phyloP scores from a whole-genome alignment of 2,797 vertebrate genomes.

The Phoeniculus purpureus region DNA sequence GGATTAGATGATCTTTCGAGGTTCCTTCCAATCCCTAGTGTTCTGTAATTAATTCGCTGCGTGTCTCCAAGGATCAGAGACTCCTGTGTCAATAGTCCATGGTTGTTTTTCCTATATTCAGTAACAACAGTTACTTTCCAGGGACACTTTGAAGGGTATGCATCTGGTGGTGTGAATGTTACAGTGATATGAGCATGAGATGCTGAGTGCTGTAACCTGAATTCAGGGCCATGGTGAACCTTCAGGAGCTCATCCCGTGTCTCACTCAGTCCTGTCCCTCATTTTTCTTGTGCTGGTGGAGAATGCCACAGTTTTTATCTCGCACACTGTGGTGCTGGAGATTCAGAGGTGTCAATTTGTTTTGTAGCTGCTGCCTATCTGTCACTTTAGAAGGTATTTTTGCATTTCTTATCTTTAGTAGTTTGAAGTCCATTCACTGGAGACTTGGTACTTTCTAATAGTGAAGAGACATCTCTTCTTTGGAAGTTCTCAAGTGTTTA shows the following conservation, averaged over 20 bases:
- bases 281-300: not conserved
- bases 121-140: not conserved
- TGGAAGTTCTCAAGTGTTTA: not conserved
- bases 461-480: not conserved
- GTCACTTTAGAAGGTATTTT: not conserved
- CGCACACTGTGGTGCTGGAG: not conserved
- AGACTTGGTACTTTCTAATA: not conserved
- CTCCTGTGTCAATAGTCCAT: not conserved
- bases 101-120: not conserved
- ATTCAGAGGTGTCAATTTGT: not conserved
- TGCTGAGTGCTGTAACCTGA: not conserved
- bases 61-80: no score
- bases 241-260: not conserved
- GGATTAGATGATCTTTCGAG: no score
- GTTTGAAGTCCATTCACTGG: not conserved
- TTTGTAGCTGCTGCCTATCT: not conserved
- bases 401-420: not conserved
- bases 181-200: not conserved
- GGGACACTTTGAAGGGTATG: not conserved
- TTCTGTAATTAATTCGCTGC: no score
- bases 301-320: not conserved
- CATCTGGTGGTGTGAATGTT: not conserved
- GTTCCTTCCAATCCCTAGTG: no score
- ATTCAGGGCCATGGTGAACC: not conserved
- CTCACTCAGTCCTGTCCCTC: not conserved